Evolutionary conservation across 2,888 invertebrate species (phyloP).

Genomic region (Oscheius sp.): DNA sequence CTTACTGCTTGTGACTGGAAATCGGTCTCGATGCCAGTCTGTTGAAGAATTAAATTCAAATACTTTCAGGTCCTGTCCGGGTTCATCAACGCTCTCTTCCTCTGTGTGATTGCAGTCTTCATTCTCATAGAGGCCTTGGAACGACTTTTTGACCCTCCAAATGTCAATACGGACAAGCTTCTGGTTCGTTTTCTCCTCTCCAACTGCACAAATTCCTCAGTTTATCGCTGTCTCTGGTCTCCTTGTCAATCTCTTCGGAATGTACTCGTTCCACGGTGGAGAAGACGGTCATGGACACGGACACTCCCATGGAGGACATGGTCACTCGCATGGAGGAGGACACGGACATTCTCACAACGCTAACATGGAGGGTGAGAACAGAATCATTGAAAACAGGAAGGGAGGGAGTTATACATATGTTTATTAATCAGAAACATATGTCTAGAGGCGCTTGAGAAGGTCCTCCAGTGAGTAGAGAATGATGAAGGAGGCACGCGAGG

Average conservation of each 20-base stretch:
- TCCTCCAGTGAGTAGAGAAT: slow-evolving; percentile 43
- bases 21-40: too few species aligned
- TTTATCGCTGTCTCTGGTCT: slow-evolving; percentile 78
- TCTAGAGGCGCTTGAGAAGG: slow-evolving; percentile 31
- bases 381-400: too few species aligned
- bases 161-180: slow-evolving; percentile 77
- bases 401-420: too few species aligned
- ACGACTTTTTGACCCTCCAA: slow-evolving; percentile 78
- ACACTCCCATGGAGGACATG: slow-evolving; percentile 61
- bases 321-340: slow-evolving; percentile 60
- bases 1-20: not conserved
- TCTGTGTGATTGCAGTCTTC: slow-evolving; percentile 78
- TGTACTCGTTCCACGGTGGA: slow-evolving; percentile 76
- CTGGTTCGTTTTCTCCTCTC: slow-evolving; percentile 73
- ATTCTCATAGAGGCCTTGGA: slow-evolving; percentile 77
- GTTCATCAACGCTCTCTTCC: slow-evolving; percentile 78
- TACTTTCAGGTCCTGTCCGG: slow-evolving; percentile 71
- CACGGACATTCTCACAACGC: slow-evolving; percentile 73
- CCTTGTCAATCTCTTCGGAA: slow-evolving; percentile 78
- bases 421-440: too few species aligned
- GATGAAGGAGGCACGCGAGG: slow-evolving; percentile 53
- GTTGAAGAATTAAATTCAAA: too few species aligned
- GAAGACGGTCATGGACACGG: slow-evolving; percentile 70
- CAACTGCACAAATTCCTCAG: slow-evolving; percentile 62
- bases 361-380: slow-evolving; percentile 77